Evolutionary conservation across 2,888 invertebrate genomes (phyloP).

Genomic region (Caenorhabditis afra): DNA sequence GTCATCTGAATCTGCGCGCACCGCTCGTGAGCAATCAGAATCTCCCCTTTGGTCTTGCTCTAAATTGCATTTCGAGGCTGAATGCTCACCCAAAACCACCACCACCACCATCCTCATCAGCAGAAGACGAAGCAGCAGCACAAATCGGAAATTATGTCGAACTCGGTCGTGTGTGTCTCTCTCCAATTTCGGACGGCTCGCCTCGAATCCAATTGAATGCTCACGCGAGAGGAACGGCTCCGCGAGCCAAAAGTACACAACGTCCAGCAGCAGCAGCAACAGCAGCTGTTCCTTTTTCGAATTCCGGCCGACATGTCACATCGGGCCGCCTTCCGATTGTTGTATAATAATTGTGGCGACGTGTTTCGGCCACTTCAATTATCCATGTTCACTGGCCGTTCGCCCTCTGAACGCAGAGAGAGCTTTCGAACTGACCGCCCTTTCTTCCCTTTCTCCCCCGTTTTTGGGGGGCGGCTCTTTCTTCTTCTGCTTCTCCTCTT

Average conservation of each 20-base stretch:
- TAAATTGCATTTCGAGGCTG: neutral
- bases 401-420: no score
- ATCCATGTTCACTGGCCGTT: constrained; percentile 35
- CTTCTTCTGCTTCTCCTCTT: neutral
- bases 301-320: constrained; percentile 29
- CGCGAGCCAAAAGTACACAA: constrained; percentile 27
- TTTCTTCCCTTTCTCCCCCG: constrained; percentile 32
- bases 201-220: constrained; percentile 22
- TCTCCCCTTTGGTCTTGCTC: neutral
- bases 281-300: constrained; percentile 42
- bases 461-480: constrained; percentile 26
- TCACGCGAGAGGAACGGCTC: neutral
- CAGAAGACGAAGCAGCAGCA: no score
- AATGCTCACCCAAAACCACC: neutral
- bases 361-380: constrained; percentile 24
- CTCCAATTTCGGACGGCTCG: constrained; percentile 2
- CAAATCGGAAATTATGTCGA: constrained; percentile 22
- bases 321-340: constrained; percentile 34
- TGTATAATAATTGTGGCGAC: constrained; percentile 5
- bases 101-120: no score
- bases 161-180: constrained; percentile 10
- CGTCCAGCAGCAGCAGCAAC: constrained; percentile 33
- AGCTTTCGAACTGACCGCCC: no score
- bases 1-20: constrained; percentile 1
- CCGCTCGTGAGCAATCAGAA: neutral